Conservation (phyloP, 2,797 vertebrate genomes). For the Enteromius afrohamiltoni region DNA sequence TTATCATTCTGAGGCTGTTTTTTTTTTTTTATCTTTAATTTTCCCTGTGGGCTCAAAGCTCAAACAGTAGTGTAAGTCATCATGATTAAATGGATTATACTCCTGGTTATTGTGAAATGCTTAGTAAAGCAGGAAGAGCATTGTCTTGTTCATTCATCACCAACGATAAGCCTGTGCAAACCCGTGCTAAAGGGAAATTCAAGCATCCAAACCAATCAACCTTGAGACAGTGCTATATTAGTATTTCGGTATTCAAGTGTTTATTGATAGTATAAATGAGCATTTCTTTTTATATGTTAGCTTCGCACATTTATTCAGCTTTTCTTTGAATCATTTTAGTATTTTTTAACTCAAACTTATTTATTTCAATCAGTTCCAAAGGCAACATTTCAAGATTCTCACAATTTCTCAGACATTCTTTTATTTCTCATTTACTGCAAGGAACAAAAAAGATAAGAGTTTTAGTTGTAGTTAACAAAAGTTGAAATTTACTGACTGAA, state of each 20-base stretch:
- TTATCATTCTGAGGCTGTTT: background rate
- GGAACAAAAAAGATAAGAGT: background rate
- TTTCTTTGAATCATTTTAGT: background rate
- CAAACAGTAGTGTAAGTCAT: constrained; percentile 18
- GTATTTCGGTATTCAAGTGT: background rate
- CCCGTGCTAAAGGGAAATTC: constrained; percentile 49
- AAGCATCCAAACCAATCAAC: constrained; percentile 49
- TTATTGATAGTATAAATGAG: background rate
- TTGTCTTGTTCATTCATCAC: constrained; percentile 13
- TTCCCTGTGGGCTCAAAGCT: background rate
- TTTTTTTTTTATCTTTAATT: background rate
- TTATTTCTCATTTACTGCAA: background rate
- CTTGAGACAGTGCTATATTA: background rate
- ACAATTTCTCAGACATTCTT: background rate
- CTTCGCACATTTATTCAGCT: background rate
- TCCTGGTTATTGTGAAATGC: constrained; percentile 22
- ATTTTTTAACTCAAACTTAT: too few species aligned
- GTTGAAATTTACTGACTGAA: constrained; percentile 32
- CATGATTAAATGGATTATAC: constrained; percentile 30
- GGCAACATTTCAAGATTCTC: background rate
- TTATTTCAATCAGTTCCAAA: background rate
- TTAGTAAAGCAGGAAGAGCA: background rate
- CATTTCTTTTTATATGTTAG: background rate
- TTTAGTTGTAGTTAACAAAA: background rate
- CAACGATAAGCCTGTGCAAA: constrained; percentile 5